Evolutionary conservation across 2,113 vertebrate species (phyloP).

Genomic region (Dipodomys ordii): DNA sequence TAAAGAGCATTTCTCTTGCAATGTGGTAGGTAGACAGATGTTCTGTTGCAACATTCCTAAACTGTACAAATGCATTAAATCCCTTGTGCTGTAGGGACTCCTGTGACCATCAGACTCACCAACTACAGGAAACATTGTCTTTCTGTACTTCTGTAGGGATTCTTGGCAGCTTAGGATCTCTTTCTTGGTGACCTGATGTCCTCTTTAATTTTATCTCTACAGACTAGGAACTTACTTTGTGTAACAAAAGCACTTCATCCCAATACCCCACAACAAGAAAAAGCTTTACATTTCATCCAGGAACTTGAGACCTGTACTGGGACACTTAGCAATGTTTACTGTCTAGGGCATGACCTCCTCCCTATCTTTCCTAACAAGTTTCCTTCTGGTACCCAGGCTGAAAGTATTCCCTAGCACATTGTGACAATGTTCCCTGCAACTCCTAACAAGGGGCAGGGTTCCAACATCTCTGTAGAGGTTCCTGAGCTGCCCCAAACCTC

Average conservation of each 20-base stretch:
- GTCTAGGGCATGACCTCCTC: not conserved
- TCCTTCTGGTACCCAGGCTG: not conserved
- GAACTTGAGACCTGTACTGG: not conserved
- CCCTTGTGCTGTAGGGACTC: not conserved
- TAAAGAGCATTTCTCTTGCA: not conserved
- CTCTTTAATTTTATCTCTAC: not conserved
- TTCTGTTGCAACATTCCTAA: not conserved
- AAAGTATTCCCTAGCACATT: not conserved
- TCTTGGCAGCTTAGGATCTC: not conserved
- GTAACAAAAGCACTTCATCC: not conserved
- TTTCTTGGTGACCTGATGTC: too few species aligned
- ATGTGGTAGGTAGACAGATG: not conserved
- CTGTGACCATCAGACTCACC: too few species aligned
- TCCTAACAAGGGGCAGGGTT: not conserved
- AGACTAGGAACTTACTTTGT: not conserved
- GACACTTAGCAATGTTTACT: not conserved
- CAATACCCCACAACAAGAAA: not conserved
- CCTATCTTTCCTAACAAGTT: not conserved
- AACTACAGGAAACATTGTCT: not conserved
- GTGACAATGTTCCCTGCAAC: accelerated
- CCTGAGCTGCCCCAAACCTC: not conserved
- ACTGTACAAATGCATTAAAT: too few species aligned
- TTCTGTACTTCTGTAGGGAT: not conserved
- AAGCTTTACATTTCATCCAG: not conserved
- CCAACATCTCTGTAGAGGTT: not conserved